Percentiles rank a stretch among this genome's conserved stretches.
Conservation (phyloP, 2,888 invertebrate genomes). For the Dryocosmus kuriphilus region DNA sequence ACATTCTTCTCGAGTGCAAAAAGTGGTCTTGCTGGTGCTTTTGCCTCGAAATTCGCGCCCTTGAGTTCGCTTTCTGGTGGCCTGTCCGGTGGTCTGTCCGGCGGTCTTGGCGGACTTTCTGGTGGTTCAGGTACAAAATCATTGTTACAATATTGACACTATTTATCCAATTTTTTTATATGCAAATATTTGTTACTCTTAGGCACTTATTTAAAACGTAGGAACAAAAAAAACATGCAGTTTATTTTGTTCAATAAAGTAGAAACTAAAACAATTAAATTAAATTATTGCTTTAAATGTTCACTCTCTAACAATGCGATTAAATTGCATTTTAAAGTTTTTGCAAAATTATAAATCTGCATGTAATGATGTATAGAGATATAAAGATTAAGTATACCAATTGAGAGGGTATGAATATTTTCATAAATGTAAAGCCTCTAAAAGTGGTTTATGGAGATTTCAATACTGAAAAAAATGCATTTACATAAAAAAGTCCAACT, state of each 20-base stretch:
- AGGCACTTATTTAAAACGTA: not conserved
- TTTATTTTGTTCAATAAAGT: not conserved
- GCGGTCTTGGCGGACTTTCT: slow-evolving; percentile 48
- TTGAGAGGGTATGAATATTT: too few species aligned
- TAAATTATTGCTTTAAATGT: not conserved
- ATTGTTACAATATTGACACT: not conserved
- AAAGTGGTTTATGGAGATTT: too few species aligned
- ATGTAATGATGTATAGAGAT: too few species aligned
- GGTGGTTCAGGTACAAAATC: slow-evolving; percentile 45
- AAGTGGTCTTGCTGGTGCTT: slow-evolving; percentile 67
- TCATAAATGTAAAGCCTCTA: too few species aligned
- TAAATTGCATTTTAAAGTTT: too few species aligned
- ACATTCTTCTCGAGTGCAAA: slow-evolving; percentile 76
- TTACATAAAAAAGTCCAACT: too few species aligned
- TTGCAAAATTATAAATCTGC: too few species aligned
- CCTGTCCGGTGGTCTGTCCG: slow-evolving; percentile 78
- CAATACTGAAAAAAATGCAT: too few species aligned
- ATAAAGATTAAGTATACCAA: too few species aligned
- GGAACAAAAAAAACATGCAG: not conserved
- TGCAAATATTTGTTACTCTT: not conserved
- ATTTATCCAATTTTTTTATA: not conserved
- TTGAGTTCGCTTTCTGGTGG: slow-evolving; percentile 80
- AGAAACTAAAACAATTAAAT: not conserved
- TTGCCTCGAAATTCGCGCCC: slow-evolving; percentile 71
- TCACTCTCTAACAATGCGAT: not conserved